Conservation (phyloP, 2,797 vertebrate species). For the Synanceia verrucosa region DNA sequence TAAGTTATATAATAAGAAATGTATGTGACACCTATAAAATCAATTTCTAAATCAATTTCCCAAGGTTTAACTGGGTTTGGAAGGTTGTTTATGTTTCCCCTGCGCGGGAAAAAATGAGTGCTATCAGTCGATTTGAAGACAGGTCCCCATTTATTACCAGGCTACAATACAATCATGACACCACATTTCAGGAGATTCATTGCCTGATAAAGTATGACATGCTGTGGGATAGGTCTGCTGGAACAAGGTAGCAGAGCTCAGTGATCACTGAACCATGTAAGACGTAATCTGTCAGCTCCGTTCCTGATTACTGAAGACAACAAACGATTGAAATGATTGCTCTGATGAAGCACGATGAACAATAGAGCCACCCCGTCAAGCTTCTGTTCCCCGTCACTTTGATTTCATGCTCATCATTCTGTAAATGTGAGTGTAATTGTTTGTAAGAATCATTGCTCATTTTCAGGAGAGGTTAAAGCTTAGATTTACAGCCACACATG, state of each 20-base stretch:
- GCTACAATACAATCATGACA: neutral
- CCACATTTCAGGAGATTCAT: conserved; percentile 11
- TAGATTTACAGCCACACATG: neutral
- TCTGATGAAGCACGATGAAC: conserved; percentile 33
- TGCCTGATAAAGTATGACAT: conserved; percentile 6
- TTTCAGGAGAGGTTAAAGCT: neutral
- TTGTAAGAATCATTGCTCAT: conserved; percentile 1
- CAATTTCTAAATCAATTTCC: neutral
- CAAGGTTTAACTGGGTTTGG: neutral
- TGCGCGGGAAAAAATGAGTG: neutral
- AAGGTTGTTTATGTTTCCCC: neutral
- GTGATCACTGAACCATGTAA: conserved; percentile 15
- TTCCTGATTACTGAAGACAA: conserved; percentile 7
- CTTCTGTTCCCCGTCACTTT: conserved; percentile 16
- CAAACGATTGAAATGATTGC: conserved; percentile 21
- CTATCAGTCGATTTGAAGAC: neutral
- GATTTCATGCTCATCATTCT: conserved; percentile 5
- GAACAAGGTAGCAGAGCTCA: conserved; percentile 11
- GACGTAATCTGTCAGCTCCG: conserved; percentile 8
- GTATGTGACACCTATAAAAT: too few relatives aligned
- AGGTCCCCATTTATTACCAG: neutral
- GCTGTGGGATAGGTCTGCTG: neutral
- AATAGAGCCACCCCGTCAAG: conserved; percentile 15
- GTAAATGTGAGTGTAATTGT: conserved; percentile 4
- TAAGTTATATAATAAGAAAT: neutral